Percentiles rank a stretch among this genome's conserved stretches.
These are phyloP conservation scores for Rhynchonycteris naso DNA, from an alignment of 2,797 vertebrate genomes.

Conservation along the genomic window DNA sequence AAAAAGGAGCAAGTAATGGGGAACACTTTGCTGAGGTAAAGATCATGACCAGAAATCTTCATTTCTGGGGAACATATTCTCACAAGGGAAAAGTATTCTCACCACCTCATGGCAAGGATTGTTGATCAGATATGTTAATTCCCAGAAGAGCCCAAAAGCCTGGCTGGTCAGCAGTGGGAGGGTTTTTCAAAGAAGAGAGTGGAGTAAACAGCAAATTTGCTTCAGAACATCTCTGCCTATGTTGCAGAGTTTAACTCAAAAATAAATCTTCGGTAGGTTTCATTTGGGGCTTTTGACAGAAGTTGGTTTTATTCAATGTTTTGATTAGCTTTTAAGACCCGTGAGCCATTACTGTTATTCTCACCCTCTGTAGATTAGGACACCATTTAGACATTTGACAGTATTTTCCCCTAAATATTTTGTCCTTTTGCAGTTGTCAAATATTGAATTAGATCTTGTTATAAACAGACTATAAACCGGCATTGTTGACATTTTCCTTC, in stretches of 20 bases:
- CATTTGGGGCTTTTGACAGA: slow-evolving; percentile 15
- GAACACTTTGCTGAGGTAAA: background rate
- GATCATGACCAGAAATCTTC: background rate
- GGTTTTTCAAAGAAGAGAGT: background rate
- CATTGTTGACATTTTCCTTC: slow-evolving; percentile 74
- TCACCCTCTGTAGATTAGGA: slow-evolving; percentile 2
- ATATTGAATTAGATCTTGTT: slow-evolving; percentile 71
- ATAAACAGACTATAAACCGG: slow-evolving; percentile 57
- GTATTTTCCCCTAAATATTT: slow-evolving; percentile 63
- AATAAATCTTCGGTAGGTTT: background rate
- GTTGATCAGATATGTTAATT: background rate
- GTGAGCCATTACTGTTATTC: slow-evolving; percentile 29
- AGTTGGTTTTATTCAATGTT: slow-evolving; percentile 48
- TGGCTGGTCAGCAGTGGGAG: rapidly evolving
- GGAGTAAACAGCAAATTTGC: background rate
- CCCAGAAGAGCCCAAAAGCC: background rate
- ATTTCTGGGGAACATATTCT: background rate
- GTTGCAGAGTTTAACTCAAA: background rate
- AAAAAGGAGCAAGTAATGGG: background rate
- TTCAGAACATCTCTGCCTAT: background rate
- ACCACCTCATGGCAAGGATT: background rate
- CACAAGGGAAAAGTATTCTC: background rate
- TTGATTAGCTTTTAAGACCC: slow-evolving; percentile 51
- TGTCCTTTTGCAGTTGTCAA: slow-evolving; percentile 71
- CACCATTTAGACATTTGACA: slow-evolving; percentile 51